Conservation (phyloP, 2,113 vertebrate species). For the Turdus rufiventris region DNA sequence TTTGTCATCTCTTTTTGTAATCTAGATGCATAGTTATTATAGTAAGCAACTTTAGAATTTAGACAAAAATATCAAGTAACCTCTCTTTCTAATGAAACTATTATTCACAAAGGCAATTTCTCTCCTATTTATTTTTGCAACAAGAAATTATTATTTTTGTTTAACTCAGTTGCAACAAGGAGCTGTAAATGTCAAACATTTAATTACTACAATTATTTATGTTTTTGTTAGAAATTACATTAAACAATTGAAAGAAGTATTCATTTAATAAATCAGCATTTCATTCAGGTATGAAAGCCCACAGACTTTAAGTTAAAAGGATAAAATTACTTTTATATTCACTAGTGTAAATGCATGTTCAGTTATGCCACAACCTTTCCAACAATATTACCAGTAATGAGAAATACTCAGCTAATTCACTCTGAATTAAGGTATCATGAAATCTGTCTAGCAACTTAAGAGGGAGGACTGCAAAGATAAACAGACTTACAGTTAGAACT, state of each 20-base stretch:
- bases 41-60: not conserved
- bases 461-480: not conserved
- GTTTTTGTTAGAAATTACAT: not conserved
- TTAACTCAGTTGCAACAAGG: not conserved
- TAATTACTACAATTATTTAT: not conserved
- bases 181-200: not conserved
- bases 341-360: not conserved
- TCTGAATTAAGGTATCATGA: not conserved
- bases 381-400: not conserved
- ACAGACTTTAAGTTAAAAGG: not conserved
- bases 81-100: not conserved
- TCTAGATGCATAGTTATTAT: not conserved
- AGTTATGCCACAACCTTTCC: not conserved
- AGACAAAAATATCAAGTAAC: not conserved
- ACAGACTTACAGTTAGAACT: not conserved
- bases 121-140: not conserved
- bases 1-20: not conserved
- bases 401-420: not conserved
- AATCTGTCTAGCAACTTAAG: not conserved
- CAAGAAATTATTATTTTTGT: not conserved
- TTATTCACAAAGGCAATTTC: not conserved
- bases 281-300: not conserved
- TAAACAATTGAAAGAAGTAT: not conserved
- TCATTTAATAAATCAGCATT: not conserved
- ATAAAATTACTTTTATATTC: not conserved